A percentile compares a stretch with the other conserved stretches of the same genome.
phyloP scores from a whole-genome alignment of 2,113 vertebrate genomes.

The Bos indicus region DNA sequence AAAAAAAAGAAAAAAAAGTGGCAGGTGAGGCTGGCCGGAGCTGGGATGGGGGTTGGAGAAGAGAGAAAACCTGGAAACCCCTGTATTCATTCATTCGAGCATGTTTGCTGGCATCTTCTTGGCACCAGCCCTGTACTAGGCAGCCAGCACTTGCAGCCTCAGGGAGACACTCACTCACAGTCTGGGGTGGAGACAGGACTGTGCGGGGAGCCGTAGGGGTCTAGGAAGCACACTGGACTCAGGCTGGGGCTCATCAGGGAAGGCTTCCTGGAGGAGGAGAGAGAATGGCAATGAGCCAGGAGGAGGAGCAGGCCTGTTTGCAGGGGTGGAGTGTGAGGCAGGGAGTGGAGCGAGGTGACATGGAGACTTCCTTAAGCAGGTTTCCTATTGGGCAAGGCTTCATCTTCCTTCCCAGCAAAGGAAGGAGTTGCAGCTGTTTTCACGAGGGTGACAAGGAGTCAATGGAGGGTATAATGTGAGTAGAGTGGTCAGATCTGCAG shows the following conservation, averaged over 20 bases:
- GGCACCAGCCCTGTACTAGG: neutral
- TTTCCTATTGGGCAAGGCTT: neutral
- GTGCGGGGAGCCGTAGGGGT: neutral
- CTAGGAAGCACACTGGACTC: neutral
- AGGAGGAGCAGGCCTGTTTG: neutral
- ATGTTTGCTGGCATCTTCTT: neutral
- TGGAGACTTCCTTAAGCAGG: neutral
- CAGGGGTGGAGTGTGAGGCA: neutral
- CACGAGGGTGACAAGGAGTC: neutral
- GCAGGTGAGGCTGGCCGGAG: neutral
- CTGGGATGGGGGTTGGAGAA: neutral
- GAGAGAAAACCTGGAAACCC: neutral
- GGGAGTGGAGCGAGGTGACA: neutral
- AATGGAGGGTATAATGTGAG: neutral
- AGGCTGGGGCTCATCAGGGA: neutral
- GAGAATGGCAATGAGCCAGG: neutral
- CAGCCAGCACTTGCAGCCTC: rapidly evolving
- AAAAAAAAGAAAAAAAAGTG: neutral
- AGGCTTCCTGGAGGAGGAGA: neutral
- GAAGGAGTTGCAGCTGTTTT: neutral
- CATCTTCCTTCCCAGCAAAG: neutral
- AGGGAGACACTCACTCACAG: neutral
- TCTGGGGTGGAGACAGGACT: neutral
- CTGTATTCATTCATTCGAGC: neutral
- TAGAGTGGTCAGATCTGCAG: neutral